Evolutionary conservation across 1,140 invertebrate genomes (phyloP).

Genomic region (Ditylenchus dipsaci): DNA sequence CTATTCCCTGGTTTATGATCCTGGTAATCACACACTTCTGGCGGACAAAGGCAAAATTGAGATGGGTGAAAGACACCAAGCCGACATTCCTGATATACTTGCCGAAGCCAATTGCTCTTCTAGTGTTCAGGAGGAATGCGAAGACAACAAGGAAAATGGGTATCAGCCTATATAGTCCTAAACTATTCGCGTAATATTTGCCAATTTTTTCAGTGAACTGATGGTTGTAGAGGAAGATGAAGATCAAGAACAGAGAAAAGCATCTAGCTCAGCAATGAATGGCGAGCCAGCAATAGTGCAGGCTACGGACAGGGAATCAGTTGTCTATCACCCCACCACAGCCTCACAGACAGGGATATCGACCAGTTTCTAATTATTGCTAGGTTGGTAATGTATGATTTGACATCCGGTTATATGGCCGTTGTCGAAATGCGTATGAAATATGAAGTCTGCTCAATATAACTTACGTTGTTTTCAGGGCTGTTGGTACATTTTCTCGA

Average conservation of each 20-base stretch:
- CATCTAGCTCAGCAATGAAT: background rate
- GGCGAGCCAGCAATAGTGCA: background rate
- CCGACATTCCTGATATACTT: constrained; percentile 57
- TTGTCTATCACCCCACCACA: constrained; percentile 89
- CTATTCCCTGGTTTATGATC: constrained; percentile 98
- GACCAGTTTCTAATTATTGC: constrained; percentile 97
- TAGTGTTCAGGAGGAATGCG: constrained; percentile 16
- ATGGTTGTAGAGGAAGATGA: constrained; percentile 42
- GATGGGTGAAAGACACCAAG: constrained; percentile 91
- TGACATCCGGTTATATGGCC: no score
- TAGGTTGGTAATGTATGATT: constrained; percentile 60
- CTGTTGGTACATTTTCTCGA: constrained; percentile 95
- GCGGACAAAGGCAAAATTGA: constrained; percentile 94
- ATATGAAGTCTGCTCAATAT: no score
- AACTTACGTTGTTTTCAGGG: constrained; percentile 62
- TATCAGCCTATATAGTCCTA: background rate
- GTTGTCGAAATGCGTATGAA: no score
- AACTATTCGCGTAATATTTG: no score
- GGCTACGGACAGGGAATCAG: constrained; percentile 72
- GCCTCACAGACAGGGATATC: constrained; percentile 85
- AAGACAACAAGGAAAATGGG: constrained; percentile 33
- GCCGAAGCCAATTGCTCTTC: constrained; percentile 4
- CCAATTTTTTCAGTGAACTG: constrained; percentile 14
- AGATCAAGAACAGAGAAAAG: constrained; percentile 10
- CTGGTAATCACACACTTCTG: constrained; percentile 91